A percentile compares a stretch with the other conserved stretches of the same genome.
phyloP scores from a whole-genome alignment of 2,797 vertebrate genomes.

The Fistularia tabacaria region DNA sequence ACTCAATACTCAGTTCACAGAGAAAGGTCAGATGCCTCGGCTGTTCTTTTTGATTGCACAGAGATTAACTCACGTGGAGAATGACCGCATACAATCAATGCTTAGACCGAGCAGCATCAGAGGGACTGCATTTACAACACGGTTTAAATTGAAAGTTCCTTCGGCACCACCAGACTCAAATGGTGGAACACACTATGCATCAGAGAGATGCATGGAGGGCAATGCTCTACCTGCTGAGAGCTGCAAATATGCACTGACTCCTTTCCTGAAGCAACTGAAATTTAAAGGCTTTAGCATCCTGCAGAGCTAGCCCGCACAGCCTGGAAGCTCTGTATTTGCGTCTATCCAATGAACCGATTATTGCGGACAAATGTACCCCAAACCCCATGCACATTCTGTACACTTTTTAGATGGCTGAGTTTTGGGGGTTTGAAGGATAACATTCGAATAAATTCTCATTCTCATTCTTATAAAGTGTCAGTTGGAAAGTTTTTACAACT shows the following conservation, averaged over 20 bases:
- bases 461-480: no score
- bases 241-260: constrained; percentile 14
- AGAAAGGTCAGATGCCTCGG: constrained; percentile 47
- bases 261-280: constrained; percentile 36
- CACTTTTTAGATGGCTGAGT: no score
- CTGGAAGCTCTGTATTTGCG: no score
- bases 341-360: no score
- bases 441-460: no score
- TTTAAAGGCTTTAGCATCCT: constrained; percentile 20
- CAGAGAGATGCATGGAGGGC: constrained; percentile 35
- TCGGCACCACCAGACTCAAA: constrained; percentile 48
- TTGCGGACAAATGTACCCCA: no score
- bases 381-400: no score
- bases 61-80: constrained; percentile 42
- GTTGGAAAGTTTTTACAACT: no score
- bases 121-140: constrained; percentile 52
- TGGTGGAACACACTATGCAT: constrained; percentile 31
- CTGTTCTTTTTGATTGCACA: constrained; percentile 56
- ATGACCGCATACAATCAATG: constrained; percentile 64
- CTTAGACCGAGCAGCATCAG: constrained; percentile 34
- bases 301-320: no score
- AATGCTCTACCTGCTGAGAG: constrained; percentile 27
- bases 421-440: no score
- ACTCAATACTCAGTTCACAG: constrained; percentile 46
- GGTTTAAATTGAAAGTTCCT: constrained; percentile 64